Evolutionary conservation across 1,140 invertebrate genomes (phyloP), one percentile per base, ranked within the genome.

Genomic region (Eueides isabella): DNA sequence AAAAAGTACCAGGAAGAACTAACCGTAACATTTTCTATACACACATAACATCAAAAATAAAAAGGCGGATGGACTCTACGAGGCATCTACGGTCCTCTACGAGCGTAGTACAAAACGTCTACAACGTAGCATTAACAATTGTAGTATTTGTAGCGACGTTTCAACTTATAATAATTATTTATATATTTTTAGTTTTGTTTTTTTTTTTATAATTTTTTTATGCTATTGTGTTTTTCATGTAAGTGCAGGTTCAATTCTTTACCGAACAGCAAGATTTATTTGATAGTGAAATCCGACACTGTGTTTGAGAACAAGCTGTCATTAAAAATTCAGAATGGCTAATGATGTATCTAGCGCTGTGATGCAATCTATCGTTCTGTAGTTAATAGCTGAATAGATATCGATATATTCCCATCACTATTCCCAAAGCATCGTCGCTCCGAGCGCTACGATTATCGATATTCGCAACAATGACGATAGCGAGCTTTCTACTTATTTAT

Each of bases 401-500:
- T 61, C 29, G 48, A 69, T 61, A 16, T 14, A 61, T 4, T 61
- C 23, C 62, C 70, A 66, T 72, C 70, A 72, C 70, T 66, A 72
- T 65, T 62, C 38, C 38, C 70, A 68, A 61, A 33, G 70, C 63
- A 66, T 33, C 38, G 35, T 71, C 63, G 69, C 62, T 72, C n/a
- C 38, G 62, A 68, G 11, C 66, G 66, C 67, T n/a, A 62, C 71
- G 66, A 79, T 71, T 84, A 81, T 84, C 79, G 84, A 85, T 79
- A 81, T 76, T 76, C 61, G 77, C 75, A 81, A 84, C 82, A 84
- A 85, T 80, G 77, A 76, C 77, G 76, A 84, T 82, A 78, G 83
- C 63, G 62, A 70, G 76, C 78, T 80, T 41, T 64, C 69, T 71
- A 63, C 63, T 71, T 71, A 61, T 71, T 83, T 85, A 85, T 84